Evolutionary conservation across 2,797 vertebrate species (phyloP), one percentile per base, ranked within the genome.

Genomic region (Carduelis carduelis): DNA sequence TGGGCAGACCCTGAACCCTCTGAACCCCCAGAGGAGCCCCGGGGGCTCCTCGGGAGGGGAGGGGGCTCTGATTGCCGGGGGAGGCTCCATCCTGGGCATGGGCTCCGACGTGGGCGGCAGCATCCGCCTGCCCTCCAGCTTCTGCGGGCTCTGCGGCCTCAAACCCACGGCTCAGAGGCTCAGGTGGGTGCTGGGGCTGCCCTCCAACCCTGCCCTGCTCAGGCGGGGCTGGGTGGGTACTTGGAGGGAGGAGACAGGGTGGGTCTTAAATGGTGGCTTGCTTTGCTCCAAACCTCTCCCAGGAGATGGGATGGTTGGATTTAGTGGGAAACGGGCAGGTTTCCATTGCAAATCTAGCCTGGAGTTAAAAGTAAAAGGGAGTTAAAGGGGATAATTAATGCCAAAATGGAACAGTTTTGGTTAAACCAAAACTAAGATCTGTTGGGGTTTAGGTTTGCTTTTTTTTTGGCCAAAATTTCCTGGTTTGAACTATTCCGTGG

Each of bases 11-110:
- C 0, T 97, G 69, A 98, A 99, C 87, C 98, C 98, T 0, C 5
- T 91, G 28, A 98, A 98, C 93, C 91, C 68, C 27, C 61, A 97
- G 89, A 99, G 98, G 97, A 98, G 28, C 15, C 35, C 96, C 0
- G 98, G 98, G 6, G 98, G 98, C 43, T 99, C 98, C 5, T 98
- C 98, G 0, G 98, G 98, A 16, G 98, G 98, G 10, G 98, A 99
- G 75, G 98, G 90, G 22, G 98, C 98, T 68, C 98, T 99, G 68
- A 98, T 99, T 0, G 97, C 97, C 1, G 98, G 78, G 46, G 98
- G 98, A 16, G 98, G 98, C 64, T 99, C 98, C 23, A 27, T 98
- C 70, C 97, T 99, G 64, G 98, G 98, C 35, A 39, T 99, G 0
- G 98, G 98, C 46, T 96, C 90, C 0, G 98, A 99, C 17, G 3